phyloP scores from a whole-genome alignment of 2,888 invertebrate species.

The Biston betularia region DNA sequence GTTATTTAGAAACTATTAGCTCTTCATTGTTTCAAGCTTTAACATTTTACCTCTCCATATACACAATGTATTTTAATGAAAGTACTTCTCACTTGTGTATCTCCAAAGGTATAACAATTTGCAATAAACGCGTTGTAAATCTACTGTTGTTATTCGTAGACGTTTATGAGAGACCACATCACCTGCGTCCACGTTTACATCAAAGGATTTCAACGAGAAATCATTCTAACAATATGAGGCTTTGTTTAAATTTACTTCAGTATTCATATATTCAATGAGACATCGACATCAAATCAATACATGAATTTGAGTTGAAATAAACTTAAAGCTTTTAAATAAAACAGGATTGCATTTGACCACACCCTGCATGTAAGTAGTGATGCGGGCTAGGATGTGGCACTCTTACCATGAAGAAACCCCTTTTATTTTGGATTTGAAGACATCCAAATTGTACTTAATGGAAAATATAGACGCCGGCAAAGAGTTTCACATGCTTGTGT shows the following conservation, averaged over 20 bases:
- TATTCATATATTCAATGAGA: background rate
- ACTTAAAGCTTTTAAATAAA: too few species aligned
- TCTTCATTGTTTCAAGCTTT: background rate
- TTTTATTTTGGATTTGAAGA: too few species aligned
- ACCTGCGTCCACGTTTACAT: background rate
- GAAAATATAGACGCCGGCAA: too few species aligned
- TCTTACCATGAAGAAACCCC: too few species aligned
- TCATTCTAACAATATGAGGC: background rate
- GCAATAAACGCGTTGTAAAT: slow-evolving; percentile 28
- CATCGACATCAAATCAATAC: background rate
- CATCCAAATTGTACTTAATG: too few species aligned
- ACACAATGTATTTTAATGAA: slow-evolving; percentile 18
- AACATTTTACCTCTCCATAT: slow-evolving; percentile 3
- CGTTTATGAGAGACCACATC: slow-evolving; percentile 10
- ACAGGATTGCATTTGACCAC: too few species aligned
- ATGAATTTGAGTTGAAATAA: background rate
- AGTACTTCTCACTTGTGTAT: slow-evolving; percentile 14
- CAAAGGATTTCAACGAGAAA: background rate
- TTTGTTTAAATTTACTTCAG: background rate
- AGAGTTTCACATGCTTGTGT: too few species aligned
- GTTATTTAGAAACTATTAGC: background rate
- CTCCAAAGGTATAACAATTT: slow-evolving; percentile 18
- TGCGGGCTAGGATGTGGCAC: too few species aligned
- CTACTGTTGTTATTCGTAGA: slow-evolving; percentile 8
- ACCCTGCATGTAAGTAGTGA: too few species aligned